A percentile compares a stretch with the other conserved stretches of the same genome.
phyloP scores from a whole-genome alignment of 2,888 invertebrate species.

The Tubiluchus corallicola region DNA sequence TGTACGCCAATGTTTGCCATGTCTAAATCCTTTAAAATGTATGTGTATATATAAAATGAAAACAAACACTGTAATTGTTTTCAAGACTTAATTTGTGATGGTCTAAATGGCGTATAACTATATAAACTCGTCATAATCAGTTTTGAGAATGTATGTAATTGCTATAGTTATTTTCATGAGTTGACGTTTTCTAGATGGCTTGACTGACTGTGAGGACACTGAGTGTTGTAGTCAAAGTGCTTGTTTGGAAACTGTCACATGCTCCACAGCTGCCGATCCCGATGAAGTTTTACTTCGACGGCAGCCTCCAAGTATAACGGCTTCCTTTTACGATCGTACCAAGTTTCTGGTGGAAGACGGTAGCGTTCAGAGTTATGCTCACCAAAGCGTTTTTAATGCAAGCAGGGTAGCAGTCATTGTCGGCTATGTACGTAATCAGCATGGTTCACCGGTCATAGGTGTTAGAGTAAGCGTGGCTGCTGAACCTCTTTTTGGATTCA shows the following conservation, averaged over 20 bases:
- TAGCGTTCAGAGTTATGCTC: slow-evolving; percentile 93
- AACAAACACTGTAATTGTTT: too few relatives aligned
- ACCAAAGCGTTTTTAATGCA: slow-evolving; percentile 91
- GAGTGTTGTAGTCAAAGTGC: slow-evolving; percentile 70
- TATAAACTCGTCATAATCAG: too few relatives aligned
- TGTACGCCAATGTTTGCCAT: too few relatives aligned
- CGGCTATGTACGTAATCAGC: slow-evolving; percentile 2
- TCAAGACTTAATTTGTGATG: too few relatives aligned
- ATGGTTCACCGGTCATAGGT: background rate
- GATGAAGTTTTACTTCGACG: slow-evolving; percentile 85
- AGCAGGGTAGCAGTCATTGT: slow-evolving; percentile 53
- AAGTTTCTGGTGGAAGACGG: slow-evolving; percentile 96
- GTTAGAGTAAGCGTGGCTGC: slow-evolving; percentile 4
- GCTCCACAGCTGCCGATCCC: slow-evolving; percentile 86
- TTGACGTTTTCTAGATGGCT: slow-evolving; percentile 86
- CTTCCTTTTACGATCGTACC: slow-evolving; percentile 90
- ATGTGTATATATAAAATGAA: too few relatives aligned
- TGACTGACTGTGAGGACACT: slow-evolving; percentile 94
- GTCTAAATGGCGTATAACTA: too few relatives aligned
- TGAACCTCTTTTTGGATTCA: slow-evolving; percentile 2
- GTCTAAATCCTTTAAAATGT: too few relatives aligned
- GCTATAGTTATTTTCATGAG: too few relatives aligned
- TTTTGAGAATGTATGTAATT: too few relatives aligned
- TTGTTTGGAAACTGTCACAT: slow-evolving; percentile 79
- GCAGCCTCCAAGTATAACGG: slow-evolving; percentile 52